Percentiles rank a stretch among this genome's conserved stretches.
Conservation (phyloP, 2,888 invertebrate genomes). For the Anthoptus insignis region DNA sequence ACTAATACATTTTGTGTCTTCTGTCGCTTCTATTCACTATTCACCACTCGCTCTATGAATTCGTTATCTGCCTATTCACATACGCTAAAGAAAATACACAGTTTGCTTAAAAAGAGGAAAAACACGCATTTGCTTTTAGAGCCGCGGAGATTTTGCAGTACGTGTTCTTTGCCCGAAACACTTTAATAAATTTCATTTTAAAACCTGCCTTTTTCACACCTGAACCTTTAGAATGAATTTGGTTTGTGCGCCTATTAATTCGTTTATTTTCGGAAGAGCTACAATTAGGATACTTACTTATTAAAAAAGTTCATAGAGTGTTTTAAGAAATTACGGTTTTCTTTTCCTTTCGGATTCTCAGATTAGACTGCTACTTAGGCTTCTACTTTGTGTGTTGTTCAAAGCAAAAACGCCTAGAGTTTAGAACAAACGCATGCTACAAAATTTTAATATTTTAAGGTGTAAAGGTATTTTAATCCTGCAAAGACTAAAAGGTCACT, state of each 20-base stretch:
- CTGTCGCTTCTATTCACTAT: constrained; percentile 7
- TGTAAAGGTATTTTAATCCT: too few species aligned
- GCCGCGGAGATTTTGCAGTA: constrained; percentile 41
- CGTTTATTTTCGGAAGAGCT: constrained; percentile 75
- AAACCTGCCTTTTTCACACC: constrained; percentile 78
- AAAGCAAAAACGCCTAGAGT: too few species aligned
- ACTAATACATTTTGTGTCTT: constrained; percentile 8
- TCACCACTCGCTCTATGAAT: constrained; percentile 15
- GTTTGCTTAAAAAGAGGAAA: constrained; percentile 17
- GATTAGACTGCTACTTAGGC: too few species aligned
- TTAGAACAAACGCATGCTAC: too few species aligned
- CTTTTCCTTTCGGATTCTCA: too few species aligned
- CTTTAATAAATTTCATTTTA: constrained; percentile 80
- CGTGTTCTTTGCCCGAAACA: constrained; percentile 57
- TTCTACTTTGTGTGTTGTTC: too few species aligned
- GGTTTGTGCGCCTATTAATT: constrained; percentile 78
- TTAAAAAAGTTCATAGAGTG: constrained; percentile 54
- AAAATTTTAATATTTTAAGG: too few species aligned
- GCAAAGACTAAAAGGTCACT: too few species aligned
- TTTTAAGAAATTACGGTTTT: too few species aligned
- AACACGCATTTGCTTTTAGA: constrained; percentile 45
- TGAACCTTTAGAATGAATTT: constrained; percentile 81
- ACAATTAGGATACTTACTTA: constrained; percentile 81
- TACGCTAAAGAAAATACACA: constrained; percentile 6
- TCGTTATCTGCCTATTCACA: constrained; percentile 27